Conservation (phyloP, 2,797 vertebrate genomes). For the Sebastes matsubarae region DNA sequence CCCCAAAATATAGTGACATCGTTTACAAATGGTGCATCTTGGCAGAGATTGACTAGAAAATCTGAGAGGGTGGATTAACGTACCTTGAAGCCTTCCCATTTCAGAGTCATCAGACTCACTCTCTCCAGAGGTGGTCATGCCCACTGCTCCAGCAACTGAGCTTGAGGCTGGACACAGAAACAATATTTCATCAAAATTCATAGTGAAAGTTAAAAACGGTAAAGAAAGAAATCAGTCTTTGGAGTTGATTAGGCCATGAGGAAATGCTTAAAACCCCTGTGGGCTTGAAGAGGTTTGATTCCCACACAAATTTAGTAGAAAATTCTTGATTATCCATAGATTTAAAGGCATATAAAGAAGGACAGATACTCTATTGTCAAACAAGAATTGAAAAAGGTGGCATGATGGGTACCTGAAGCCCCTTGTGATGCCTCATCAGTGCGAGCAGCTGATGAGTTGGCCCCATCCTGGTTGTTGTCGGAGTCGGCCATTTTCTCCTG, state of each 20-base stretch:
- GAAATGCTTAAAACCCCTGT: not conserved
- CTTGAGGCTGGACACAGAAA: constrained; percentile 88
- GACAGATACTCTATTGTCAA: not conserved
- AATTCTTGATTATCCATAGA: not conserved
- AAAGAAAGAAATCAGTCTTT: not conserved
- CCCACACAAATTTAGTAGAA: not conserved
- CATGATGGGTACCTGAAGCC: constrained; percentile 90
- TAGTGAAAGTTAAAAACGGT: not conserved
- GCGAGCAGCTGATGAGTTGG: constrained; percentile 94
- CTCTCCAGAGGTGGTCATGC: constrained; percentile 99
- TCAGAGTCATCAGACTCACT: constrained; percentile 99
- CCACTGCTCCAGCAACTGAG: constrained; percentile 97
- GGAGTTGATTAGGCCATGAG: no score
- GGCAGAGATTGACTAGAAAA: not conserved
- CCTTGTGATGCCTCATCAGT: constrained; percentile 97
- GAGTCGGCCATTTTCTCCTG: constrained; percentile 99
- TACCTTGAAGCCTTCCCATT: constrained; percentile 99
- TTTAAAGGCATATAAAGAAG: not conserved
- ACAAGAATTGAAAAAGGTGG: not conserved
- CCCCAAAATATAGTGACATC: not conserved
- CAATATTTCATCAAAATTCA: not conserved
- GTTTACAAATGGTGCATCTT: not conserved
- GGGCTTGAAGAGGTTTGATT: not conserved
- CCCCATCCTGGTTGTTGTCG: constrained; percentile 97
- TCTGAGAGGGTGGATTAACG: not conserved